Base-by-base conservation (phyloP, 2,113 vertebrate genomes). In the Illadopsis cleaveri region DNA sequence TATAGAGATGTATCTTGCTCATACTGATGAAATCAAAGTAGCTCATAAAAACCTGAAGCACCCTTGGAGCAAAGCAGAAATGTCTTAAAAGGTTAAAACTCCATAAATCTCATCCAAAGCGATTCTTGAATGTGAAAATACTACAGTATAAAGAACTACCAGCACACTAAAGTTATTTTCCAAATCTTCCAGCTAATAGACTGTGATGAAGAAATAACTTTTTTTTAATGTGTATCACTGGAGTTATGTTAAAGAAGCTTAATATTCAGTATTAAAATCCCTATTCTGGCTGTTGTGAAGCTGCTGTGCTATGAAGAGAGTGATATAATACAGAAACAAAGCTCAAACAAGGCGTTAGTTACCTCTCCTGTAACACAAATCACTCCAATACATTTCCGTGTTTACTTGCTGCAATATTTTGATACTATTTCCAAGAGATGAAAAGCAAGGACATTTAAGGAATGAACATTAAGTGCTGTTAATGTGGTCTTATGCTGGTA, bases 401-500 rank as follows among this genome's bases (percentile, higher is more conserved):
- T 87, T 96, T 94, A 75, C 81, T 58, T 82, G 66, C 48, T 69
- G 61, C 69, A 93, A 44, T 82, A 91, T 76, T 96, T 71, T 35
- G 23, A 18, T 30, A 30, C 2, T 24, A 14, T 61, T 93, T 93
- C 82, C 93, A 86, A 97, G 93, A 94, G 61, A 91, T 10, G 60
- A 96, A 95, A 98, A 95, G 84, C 91, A 86, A 97, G 87, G 58
- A 70, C 48, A 90, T 95, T 92, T 87, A 95, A 93, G 68, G 71
- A 86, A 73, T 78, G 65, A 90, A 79, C 35, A 83, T 54, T 82
- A 86, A 94, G 38, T 82, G 88, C 60, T 96, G 61, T 93, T 97
- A 98, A 97, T 89, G 93, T 88, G 84, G 93, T 82, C 53, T 93
- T 96, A 95, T 12, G 15, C 75, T 97, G 71, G 95, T 97, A 97